Base-by-base conservation (phyloP, 2,113 vertebrate species). In the Anolis carolinensis region DNA sequence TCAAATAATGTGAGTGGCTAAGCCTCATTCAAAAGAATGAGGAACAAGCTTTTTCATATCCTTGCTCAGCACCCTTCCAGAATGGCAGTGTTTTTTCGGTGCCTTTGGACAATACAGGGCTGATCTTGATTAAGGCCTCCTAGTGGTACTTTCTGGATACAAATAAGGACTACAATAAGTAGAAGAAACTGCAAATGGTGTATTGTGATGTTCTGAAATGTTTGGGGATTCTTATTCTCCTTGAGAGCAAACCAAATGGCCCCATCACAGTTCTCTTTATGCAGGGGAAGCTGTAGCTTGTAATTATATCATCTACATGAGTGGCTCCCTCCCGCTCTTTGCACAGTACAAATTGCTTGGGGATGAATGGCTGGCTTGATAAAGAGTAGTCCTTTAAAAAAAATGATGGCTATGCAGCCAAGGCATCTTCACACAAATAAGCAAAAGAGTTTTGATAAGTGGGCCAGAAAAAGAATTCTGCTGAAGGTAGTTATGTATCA, bases 221-320 rank as follows among this genome's bases (percentile, higher is more conserved):
- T 44, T 80, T 84, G 30, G 77, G 68, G 44, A 74, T 52, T 36
- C 59, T 79, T 73, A 52, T 79, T 70, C 67, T 67, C n/a, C 59
- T 36, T 84, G 39, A 79, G n/a, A 67, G 75, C 39, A 50, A 67
- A 59, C 55, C 63, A 23, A 84, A 80, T 55, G 44, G 48, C 44
- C 80, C 76, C 32, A 39, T 80, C 48, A 75, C 72, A 52, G n/a
- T 68, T 80, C 77, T 68, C 87, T 63, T 77, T n/a, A n/a, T 80
- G 34, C 59, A 84, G 32, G 63, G 20, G 48, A 79, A 79, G 62
- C 32, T n/a, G n/a, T 59, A 59, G 71, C 77, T 50, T 76, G 48
- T 48, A 68, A 84, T 34, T 88, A 84, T 68, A 75, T 76, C 85
- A 55, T 68, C 55, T 44, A 70, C 67, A 81, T 79, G 70, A 84